Conservation (phyloP, 1,140 invertebrate species). For the Ephestia elutella region DNA sequence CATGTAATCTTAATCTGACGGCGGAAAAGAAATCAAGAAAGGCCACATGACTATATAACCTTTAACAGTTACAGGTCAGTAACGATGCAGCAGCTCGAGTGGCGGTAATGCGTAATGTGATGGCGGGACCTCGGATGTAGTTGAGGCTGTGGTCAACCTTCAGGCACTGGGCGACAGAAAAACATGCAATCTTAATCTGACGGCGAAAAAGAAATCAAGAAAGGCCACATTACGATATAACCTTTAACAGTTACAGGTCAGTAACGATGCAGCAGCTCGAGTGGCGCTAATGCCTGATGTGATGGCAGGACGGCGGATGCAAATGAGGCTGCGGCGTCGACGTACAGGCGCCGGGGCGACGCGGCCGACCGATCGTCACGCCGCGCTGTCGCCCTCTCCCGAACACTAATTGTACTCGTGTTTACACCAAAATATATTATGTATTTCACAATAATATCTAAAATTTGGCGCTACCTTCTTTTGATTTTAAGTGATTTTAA, state of each 20-base stretch:
- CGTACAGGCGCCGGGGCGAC: slow-evolving; percentile 20
- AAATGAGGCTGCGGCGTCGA: slow-evolving; percentile 34
- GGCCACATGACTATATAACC: too few relatives aligned
- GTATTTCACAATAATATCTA: too few relatives aligned
- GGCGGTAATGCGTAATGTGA: neutral
- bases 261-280: neutral
- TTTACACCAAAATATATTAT: too few relatives aligned
- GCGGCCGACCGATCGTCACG: slow-evolving; percentile 19
- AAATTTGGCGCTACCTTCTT: too few relatives aligned
- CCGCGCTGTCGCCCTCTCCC: neutral
- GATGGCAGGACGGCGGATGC: slow-evolving; percentile 26
- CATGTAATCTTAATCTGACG: too few relatives aligned
- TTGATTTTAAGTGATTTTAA: too few relatives aligned
- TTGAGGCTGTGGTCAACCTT: slow-evolving; percentile 26
- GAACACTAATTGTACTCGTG: neutral
- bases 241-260: neutral
- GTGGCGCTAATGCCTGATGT: neutral
- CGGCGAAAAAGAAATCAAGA: too few relatives aligned
- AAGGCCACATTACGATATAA: too few relatives aligned
- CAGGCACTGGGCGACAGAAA: slow-evolving; percentile 21
- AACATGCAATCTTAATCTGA: too few relatives aligned
- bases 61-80: neutral
- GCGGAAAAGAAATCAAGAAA: too few relatives aligned
- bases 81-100: neutral
- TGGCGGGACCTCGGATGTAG: slow-evolving; percentile 31